A percentile compares a stretch with the other conserved stretches of the same genome.
These are phyloP conservation scores for Chelonoidis abingdonii DNA, from an alignment of 2,113 vertebrate genomes.

Conservation along the genomic window DNA sequence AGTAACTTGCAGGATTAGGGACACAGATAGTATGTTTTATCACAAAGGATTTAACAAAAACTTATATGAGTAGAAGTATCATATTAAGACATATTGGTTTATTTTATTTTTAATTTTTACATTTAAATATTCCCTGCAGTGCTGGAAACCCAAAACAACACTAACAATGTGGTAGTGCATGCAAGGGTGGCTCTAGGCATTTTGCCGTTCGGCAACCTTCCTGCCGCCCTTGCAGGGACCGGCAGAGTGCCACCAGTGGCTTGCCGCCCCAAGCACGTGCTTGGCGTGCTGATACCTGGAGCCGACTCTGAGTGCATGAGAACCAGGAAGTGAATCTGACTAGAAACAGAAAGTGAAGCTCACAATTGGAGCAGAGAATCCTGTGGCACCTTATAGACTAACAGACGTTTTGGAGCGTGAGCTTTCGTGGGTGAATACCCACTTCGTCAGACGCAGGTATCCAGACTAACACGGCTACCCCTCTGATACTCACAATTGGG, in stretches of 20 bases:
- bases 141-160: background rate
- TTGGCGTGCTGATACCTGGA: no score
- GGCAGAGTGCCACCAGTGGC: no score
- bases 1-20: background rate
- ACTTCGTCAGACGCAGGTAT: no score
- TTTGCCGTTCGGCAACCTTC: no score
- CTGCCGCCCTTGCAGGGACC: no score
- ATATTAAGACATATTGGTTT: background rate
- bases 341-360: slow-evolving; percentile 23
- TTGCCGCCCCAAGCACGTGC: no score
- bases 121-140: background rate
- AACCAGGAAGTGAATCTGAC: background rate
- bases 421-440: no score
- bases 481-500: fast-evolving
- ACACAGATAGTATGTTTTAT: background rate
- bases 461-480: no score
- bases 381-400: no score
- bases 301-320: background rate
- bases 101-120: background rate
- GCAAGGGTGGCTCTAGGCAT: background rate
- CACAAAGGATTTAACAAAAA: background rate
- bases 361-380: no score
- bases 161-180: background rate
- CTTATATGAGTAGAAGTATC: background rate
- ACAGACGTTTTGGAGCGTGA: no score